Percentiles rank a stretch among this genome's conserved stretches.
Conservation (phyloP, 2,113 vertebrate genomes). For the Arothron firmamentum region DNA sequence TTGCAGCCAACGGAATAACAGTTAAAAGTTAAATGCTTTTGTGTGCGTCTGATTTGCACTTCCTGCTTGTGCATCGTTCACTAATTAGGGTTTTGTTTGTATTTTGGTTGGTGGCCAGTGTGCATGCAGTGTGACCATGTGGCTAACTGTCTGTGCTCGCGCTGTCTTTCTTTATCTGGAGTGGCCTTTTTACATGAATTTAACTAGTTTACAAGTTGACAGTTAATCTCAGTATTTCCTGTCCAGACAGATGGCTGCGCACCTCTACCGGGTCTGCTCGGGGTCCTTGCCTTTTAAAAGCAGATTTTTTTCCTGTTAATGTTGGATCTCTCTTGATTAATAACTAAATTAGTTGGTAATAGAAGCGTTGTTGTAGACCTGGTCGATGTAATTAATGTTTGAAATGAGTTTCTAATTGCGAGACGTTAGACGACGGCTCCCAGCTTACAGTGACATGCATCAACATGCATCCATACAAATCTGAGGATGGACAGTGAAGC, state of each 20-base stretch:
- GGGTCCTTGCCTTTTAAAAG: too few species aligned
- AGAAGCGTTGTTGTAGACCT: too few species aligned
- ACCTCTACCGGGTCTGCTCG: too few species aligned
- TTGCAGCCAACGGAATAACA: neutral
- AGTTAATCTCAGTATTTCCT: neutral
- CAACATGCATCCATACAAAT: constrained; percentile 6
- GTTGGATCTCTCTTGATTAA: too few species aligned
- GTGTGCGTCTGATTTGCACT: neutral
- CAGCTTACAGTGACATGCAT: neutral
- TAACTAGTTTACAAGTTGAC: neutral
- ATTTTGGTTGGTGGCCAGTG: constrained; percentile 2
- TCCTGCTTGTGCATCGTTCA: neutral
- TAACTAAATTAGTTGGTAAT: too few species aligned
- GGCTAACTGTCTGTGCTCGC: neutral
- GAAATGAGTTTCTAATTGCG: neutral
- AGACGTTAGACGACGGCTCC: neutral
- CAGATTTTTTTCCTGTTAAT: too few species aligned
- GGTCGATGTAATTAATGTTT: neutral
- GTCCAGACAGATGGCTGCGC: neutral
- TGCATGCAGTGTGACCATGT: constrained; percentile 8
- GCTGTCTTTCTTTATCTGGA: neutral
- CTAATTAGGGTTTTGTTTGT: constrained; percentile 1
- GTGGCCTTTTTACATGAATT: neutral
- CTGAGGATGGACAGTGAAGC: constrained; percentile 2
- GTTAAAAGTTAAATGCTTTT: too few species aligned